A percentile compares a stretch with the other conserved stretches of the same genome.
Conservation (phyloP, 37 sponge, comb jelly and placozoan genomes). For the Sycon ciliatum region DNA sequence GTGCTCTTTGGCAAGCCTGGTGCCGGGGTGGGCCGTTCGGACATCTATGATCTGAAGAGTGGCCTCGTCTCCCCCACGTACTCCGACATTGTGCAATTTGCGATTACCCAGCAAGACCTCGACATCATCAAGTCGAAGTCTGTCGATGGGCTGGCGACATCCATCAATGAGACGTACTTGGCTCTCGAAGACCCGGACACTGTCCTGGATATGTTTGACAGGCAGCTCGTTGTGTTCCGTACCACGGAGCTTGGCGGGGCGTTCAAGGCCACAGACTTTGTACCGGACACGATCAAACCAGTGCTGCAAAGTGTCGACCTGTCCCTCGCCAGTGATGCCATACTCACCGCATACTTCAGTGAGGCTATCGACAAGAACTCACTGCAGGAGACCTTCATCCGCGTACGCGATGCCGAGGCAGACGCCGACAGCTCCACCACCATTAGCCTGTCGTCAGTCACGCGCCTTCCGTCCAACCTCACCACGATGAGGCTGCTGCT, state of each 20-base stretch:
- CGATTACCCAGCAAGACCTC: slow-evolving; percentile 39
- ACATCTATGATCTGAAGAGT: too few relatives aligned
- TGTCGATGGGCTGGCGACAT: background rate
- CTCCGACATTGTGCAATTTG: slow-evolving; percentile 73
- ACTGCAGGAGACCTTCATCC: slow-evolving; percentile 37
- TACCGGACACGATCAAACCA: slow-evolving; percentile 49
- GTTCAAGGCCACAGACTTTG: slow-evolving; percentile 33
- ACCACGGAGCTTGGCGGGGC: background rate
- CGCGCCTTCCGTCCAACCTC: slow-evolving; percentile 27
- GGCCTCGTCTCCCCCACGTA: too few relatives aligned
- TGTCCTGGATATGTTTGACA: slow-evolving; percentile 46
- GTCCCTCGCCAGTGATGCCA: slow-evolving; percentile 33
- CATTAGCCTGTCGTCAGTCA: slow-evolving; percentile 18
- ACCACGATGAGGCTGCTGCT: slow-evolving; percentile 25
- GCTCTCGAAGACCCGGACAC: slow-evolving; percentile 1
- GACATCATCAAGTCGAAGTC: slow-evolving; percentile 48
- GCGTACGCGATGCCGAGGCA: slow-evolving; percentile 46
- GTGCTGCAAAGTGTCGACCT: slow-evolving; percentile 38
- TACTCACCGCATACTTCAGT: slow-evolving; percentile 45
- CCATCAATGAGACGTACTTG: slow-evolving; percentile 45
- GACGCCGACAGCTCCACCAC: slow-evolving; percentile 22
- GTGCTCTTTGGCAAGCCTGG: too few relatives aligned
- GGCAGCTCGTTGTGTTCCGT: slow-evolving; percentile 18
- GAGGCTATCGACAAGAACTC: slow-evolving; percentile 47
- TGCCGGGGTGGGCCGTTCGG: too few relatives aligned